Evolutionary conservation across 2,797 vertebrate genomes (phyloP), one percentile per base, ranked within the genome.

Genomic region (Phalloptychus januarius): DNA sequence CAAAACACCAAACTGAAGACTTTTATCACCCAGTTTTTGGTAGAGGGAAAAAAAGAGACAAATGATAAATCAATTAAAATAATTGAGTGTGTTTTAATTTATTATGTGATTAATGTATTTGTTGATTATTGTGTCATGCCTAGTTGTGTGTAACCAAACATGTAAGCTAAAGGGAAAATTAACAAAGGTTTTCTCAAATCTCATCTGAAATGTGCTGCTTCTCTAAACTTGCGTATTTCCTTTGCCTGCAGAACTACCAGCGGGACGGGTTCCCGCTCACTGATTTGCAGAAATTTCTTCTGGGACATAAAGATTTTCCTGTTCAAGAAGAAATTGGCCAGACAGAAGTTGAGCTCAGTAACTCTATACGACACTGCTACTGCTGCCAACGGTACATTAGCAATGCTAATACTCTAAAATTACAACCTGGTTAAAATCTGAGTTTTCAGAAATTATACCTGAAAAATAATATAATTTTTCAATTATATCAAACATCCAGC

Each of bases 201-300:
- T 48, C 7, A 31, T 31, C 50, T 10, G n/a, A 63, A 71, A 28
- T 15, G 7, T 78, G 28, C 25, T 50, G 23, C 31, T 58, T n/a
- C 16, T 80, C 6, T 69, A 63, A 63, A 12, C 45, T 63, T 20
- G 1, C 54, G 50, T 0, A 0, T 78, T 11, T 67, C 44, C 42
- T 12, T 36, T 87, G 46, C 83, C 65, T 4, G 75, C 80, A 99
- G 98, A 97, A 96, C 87, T 98, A 97, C 84, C 97, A 99, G 83
- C 94, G 94, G 78, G 93, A 95, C 74, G 97, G 97, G 10, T 97
- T 98, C 92, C 98, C 98, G 0, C 82, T 93, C 90, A 99, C 98
- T 0, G 97, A 98, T 80, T 95, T 99, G 78, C 96, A 97, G 45
- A 95, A 95, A 93, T 99, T 99, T 91, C 93, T 99, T 48, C 95